Evolutionary conservation across 2,797 vertebrate genomes (phyloP), one percentile per base, ranked within the genome.

Genomic region (Cottoperca gobio): DNA sequence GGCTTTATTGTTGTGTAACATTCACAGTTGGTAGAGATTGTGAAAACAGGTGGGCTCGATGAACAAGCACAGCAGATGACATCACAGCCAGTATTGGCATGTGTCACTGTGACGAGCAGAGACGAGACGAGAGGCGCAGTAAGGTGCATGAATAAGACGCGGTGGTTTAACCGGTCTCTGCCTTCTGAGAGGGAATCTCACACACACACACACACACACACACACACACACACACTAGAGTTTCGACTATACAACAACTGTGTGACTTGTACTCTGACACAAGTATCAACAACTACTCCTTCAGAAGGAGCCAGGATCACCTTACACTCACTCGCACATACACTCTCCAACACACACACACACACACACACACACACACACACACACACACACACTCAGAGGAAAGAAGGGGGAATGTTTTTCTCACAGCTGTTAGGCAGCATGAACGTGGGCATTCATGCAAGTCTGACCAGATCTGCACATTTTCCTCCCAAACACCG

Each of bases 291-390:
- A 67, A 39, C 49, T 28, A 57, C 59, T 75, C 70, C 55, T 67
- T 70, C 42, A 79, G 43, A 64, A 40, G 64, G 37, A 24, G 12
- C n/a, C 55, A 35, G 65, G 78, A 81, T 92, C 89, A 61, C 40
- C 64, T 91, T 89, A 82, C 85, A 68, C 45, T 50, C 76, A 52
- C 61, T 50, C 5, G 31, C 65, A 73, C 49, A 60, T 23, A 43
- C 28, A 48, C 46, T 45, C 31, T 33, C 8, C 8, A 6, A 24
- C n/a, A 57, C 69, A 42, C 50, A 50, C 19, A 39, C 9, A 60
- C 39, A 50, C 57, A 21, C 10, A 70, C 64, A 57, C 60, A 72
- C 40, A 60, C 6, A 52, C 49, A 54, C 52, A 35, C 52, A 55
- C 31, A 55, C 31, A 55, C 53, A 35, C 12, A 37, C 57, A 33